Base-by-base conservation (phyloP, 2,113 vertebrate genomes). In the Polypterus senegalus region DNA sequence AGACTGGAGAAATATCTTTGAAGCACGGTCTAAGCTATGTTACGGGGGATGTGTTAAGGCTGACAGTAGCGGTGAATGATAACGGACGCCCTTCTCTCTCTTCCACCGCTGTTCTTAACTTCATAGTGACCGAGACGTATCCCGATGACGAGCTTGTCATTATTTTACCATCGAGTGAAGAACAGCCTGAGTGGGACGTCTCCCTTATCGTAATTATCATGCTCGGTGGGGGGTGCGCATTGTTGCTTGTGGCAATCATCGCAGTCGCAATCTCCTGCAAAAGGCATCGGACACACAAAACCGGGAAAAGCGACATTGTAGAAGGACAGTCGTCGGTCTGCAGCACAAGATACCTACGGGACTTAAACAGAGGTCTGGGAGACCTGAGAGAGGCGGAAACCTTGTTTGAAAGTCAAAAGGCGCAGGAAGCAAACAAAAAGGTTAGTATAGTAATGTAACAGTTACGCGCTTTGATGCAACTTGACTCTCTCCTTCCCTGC, bases 231-330 rank as follows among this genome's bases (percentile, higher is more conserved):
- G 76, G 76, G 1, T 82, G 84, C 7, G 72, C 69, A 1, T 61
- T 89, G 71, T 55, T 85, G 60, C 67, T 87, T 48, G 62, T 81
- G 65, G 79, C 80, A n/a, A 77, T 85, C 6, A 58, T 83, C n/a
- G 63, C 66, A 5, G 75, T 83, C 2, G 69, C 73, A 47, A 71
- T 83, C 49, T 79, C 70, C 3, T 84, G 80, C 68, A 75, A 70
- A 49, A 52, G 63, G 10, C 74, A 70, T 49, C 27, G 27, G 27
- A 27, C 27, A 27, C 27, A 27, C 27, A 27, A 27, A 27, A 27
- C 27, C 27, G 27, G 27, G 27, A 27, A 27, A 61, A 57, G 9
- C 43, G 7, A 8, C 9, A 47, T 60, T 60, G 48, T 4, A 61
- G 56, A 6, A 7, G 27, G 10, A 44, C 51, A 10, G 7, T 9